phyloP scores from a whole-genome alignment of 1,140 invertebrate species.

The Leptonema lineaticorne region DNA sequence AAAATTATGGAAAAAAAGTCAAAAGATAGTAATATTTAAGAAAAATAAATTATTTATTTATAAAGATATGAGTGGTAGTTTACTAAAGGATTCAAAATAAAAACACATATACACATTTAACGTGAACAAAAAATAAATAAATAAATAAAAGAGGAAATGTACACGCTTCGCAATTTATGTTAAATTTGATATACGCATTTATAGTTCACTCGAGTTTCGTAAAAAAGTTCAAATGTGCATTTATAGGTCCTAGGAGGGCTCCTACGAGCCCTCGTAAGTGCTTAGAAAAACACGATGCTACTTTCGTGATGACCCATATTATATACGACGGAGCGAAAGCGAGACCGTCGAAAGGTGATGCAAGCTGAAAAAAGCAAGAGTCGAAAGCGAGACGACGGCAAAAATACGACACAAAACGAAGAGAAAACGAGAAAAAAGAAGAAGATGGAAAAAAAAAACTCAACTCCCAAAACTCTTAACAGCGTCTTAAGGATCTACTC shows the following conservation, averaged over 20 bases:
- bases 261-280: neutral
- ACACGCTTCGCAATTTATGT: neutral
- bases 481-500: neutral
- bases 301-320: constrained; percentile 7
- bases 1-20: neutral
- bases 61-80: too few species aligned
- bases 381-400: too few species aligned
- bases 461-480: neutral
- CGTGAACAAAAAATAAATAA: neutral
- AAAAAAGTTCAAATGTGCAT: constrained; percentile 8
- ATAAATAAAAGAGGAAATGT: too few species aligned
- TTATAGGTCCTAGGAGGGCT: neutral
- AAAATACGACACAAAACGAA: too few species aligned
- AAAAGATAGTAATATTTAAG: neutral
- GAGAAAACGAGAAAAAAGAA: neutral
- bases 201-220: neutral
- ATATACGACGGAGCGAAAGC: too few species aligned
- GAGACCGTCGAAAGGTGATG: too few species aligned
- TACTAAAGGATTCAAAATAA: too few species aligned
- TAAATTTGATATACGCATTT: constrained; percentile 8
- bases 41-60: neutral
- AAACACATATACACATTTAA: neutral
- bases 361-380: too few species aligned
- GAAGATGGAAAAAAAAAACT: neutral
- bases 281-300: constrained; percentile 8